Evolutionary conservation across 2,888 invertebrate genomes (phyloP).

Genomic region (Cheilosia soror): DNA sequence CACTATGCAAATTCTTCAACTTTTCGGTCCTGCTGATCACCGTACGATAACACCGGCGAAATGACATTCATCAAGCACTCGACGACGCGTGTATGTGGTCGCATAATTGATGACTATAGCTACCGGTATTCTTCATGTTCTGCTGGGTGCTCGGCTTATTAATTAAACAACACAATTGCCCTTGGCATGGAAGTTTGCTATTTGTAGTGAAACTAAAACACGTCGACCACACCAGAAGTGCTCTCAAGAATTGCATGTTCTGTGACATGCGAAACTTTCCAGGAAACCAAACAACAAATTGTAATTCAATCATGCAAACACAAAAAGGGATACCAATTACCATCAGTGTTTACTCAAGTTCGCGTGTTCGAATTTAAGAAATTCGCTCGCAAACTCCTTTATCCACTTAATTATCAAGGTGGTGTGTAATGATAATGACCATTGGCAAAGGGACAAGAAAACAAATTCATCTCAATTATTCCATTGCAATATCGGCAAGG

Average conservation of each 20-base stretch:
- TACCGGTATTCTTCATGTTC: constrained; percentile 13
- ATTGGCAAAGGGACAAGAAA: background rate
- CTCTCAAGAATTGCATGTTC: constrained; percentile 33
- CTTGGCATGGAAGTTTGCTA: constrained; percentile 11
- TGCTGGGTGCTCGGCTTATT: constrained; percentile 15
- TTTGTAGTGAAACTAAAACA: background rate
- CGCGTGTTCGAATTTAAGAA: constrained; percentile 36
- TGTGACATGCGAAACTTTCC: constrained; percentile 40
- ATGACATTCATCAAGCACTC: constrained; percentile 35
- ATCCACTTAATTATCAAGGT: constrained; percentile 40
- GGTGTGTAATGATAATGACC: background rate
- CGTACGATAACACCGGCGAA: constrained; percentile 22
- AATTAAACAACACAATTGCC: constrained; percentile 46
- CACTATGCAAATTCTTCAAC: constrained; percentile 51
- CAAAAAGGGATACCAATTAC: constrained; percentile 50
- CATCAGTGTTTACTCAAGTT: constrained; percentile 21
- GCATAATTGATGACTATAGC: constrained; percentile 63
- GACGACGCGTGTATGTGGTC: constrained; percentile 51
- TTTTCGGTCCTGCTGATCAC: background rate
- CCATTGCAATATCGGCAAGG: constrained; percentile 47
- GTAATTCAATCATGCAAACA: constrained; percentile 46
- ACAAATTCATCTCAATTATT: constrained; percentile 65
- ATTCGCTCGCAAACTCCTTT: constrained; percentile 21
- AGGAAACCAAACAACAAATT: constrained; percentile 12
- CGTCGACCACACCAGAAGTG: background rate